Conservation (phyloP, 1,140 invertebrate species). For the Diorhabda carinulata region DNA sequence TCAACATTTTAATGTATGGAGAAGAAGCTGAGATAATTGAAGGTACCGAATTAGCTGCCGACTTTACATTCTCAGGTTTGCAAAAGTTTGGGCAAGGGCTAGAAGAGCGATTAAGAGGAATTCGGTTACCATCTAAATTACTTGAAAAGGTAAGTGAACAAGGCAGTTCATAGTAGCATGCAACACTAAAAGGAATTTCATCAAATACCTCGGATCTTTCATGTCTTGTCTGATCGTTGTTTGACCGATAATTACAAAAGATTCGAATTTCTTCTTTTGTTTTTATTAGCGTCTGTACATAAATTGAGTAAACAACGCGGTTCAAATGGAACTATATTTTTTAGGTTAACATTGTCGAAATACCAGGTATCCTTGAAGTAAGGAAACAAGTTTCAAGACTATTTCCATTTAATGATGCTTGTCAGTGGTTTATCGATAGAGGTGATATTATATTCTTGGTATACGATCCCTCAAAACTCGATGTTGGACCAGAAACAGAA, state of each 20-base stretch:
- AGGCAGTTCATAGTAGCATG: background rate
- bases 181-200: too few species aligned
- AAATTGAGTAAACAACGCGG: too few species aligned
- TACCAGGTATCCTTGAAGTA: constrained; percentile 92
- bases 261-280: too few species aligned
- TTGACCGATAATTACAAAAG: too few species aligned
- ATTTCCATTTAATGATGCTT: constrained; percentile 93
- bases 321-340: constrained; percentile 1
- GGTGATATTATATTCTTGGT: constrained; percentile 93
- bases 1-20: constrained; percentile 89
- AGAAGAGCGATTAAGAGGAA: constrained; percentile 80
- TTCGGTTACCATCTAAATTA: constrained; percentile 76
- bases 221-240: too few species aligned
- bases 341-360: constrained; percentile 94
- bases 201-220: too few species aligned
- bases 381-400: constrained; percentile 87
- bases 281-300: too few species aligned
- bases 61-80: constrained; percentile 88
- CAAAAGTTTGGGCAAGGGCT: constrained; percentile 94
- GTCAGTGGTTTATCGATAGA: constrained; percentile 94
- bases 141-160: constrained; percentile 73
- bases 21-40: constrained; percentile 79
- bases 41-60: constrained; percentile 87
- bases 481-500: constrained; percentile 91
- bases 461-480: constrained; percentile 92